Conservation (phyloP, 53 echinoderm and acorn worm species). For the Arbacia lixula region DNA sequence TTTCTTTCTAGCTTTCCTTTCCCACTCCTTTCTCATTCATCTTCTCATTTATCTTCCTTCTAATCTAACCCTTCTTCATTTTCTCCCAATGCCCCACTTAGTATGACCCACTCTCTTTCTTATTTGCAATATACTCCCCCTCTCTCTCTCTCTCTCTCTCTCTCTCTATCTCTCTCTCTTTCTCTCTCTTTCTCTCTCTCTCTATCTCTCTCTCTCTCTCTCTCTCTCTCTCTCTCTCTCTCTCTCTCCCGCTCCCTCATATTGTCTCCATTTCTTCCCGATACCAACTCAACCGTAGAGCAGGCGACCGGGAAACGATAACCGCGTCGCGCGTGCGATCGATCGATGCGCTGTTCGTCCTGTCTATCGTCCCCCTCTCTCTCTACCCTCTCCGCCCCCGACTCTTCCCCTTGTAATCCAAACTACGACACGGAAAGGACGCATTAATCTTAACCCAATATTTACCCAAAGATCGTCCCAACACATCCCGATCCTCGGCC, state of each 20-base stretch:
- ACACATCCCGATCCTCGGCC: conserved; percentile 28
- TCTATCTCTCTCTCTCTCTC: no score
- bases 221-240: neutral
- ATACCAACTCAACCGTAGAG: neutral
- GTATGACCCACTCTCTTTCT: no score
- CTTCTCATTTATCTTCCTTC: neutral
- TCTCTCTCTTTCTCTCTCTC: no score
- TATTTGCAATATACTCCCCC: no score
- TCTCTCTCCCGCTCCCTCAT: neutral
- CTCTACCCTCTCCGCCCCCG: conserved; percentile 20
- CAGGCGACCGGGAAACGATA: conserved; percentile 37
- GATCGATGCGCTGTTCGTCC: no score
- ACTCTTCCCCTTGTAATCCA: no score
- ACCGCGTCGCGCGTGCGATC: conserved; percentile 9
- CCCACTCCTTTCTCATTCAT: neutral
- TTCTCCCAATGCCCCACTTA: no score
- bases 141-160: no score
- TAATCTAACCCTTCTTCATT: no score
- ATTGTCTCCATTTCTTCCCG: neutral
- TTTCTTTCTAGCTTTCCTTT: neutral
- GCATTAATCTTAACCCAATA: conserved; percentile 33
- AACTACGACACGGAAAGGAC: neutral
- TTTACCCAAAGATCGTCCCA: conserved; percentile 18
- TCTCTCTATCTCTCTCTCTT: no score
- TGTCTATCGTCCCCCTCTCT: conserved; percentile 5